phyloP scores from a whole-genome alignment of 2,888 invertebrate genomes.

The Formica aserva region DNA sequence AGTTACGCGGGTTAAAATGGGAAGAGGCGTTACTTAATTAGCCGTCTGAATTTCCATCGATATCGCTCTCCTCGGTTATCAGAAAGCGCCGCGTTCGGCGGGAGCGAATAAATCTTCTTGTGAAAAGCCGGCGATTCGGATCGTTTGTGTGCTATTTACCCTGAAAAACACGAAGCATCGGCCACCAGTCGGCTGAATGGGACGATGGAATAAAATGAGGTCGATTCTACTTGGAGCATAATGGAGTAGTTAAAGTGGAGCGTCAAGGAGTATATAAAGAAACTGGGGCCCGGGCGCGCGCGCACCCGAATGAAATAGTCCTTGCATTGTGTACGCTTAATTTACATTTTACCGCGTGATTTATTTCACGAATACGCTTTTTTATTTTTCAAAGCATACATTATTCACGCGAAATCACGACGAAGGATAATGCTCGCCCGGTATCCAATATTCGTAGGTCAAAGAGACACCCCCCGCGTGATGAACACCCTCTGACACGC shows the following conservation, averaged over 20 bases:
- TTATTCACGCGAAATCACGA: background rate
- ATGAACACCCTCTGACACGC: background rate
- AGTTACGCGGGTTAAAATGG: background rate
- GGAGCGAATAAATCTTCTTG: conserved; percentile 23
- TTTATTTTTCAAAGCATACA: background rate
- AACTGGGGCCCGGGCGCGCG: background rate
- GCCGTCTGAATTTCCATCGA: conserved; percentile 25
- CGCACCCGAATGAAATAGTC: background rate
- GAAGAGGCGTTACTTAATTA: conserved; percentile 23
- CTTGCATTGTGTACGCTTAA: conserved; percentile 25
- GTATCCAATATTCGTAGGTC: background rate
- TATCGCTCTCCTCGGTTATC: conserved; percentile 10
- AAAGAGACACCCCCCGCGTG: background rate
- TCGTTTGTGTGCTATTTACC: conserved; percentile 46
- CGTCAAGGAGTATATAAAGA: conserved; percentile 43
- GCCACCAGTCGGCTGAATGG: conserved; percentile 38
- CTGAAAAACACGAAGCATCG: conserved; percentile 20
- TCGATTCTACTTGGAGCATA: conserved; percentile 50
- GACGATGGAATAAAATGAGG: conserved; percentile 51
- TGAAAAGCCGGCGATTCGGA: background rate
- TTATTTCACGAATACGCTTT: background rate
- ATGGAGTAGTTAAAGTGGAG: conserved; percentile 53
- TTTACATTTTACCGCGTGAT: conserved; percentile 17
- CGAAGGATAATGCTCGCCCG: background rate
- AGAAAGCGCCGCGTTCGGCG: background rate